phyloP scores from a whole-genome alignment of 2,797 vertebrate genomes.

The Cheirogaleus major region DNA sequence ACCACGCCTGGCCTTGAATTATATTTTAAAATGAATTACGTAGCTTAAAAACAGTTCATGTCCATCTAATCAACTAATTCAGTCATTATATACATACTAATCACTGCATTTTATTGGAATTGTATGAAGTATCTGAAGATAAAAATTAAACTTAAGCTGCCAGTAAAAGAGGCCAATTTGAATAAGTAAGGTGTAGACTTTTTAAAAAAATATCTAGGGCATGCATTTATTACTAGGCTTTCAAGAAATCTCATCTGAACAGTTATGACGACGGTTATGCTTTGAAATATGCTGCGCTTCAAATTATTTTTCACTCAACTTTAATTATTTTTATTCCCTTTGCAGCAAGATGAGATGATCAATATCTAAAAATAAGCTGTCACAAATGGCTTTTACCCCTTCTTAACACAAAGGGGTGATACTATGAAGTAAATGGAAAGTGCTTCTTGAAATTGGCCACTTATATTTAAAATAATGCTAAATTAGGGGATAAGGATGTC shows the following conservation, averaged over 20 bases:
- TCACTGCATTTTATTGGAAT: conserved; percentile 26
- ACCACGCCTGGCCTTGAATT: background rate
- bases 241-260: conserved; percentile 72
- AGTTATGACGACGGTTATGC: conserved; percentile 58
- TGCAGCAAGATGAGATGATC: conserved; percentile 67
- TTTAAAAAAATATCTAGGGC: conserved; percentile 67
- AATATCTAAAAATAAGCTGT: conserved; percentile 73
- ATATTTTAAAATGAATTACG: conserved; percentile 43
- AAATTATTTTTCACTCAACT: conserved; percentile 74
- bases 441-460: conserved; percentile 26
- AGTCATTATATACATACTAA: conserved; percentile 14
- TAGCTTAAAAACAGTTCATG: conserved; percentile 12
- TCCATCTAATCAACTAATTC: conserved; percentile 30
- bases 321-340: conserved; percentile 78
- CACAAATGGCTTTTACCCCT: conserved; percentile 53
- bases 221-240: conserved; percentile 72
- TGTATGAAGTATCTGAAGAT: conserved; percentile 38
- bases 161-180: conserved; percentile 69
- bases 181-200: conserved; percentile 69
- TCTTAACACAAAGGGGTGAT: conserved; percentile 53
- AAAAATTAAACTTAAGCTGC: conserved; percentile 56
- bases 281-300: conserved; percentile 74
- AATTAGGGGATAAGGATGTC: background rate
- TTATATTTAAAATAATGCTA: conserved; percentile 52
- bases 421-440: conserved; percentile 50